phyloP scores from a whole-genome alignment of 2,113 vertebrate genomes.

The Polypterus bichir region DNA sequence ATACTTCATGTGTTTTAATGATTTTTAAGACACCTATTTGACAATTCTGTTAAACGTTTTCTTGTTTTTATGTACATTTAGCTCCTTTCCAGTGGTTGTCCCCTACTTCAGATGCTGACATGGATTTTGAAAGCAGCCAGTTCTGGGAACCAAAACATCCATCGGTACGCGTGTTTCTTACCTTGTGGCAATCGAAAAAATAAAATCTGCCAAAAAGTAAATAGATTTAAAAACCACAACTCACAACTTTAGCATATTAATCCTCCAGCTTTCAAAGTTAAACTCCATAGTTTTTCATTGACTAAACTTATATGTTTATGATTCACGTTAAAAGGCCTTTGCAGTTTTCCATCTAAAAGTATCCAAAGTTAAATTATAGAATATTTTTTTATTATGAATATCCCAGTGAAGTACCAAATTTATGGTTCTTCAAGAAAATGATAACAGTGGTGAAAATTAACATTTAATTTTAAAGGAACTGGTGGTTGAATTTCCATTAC shows the following conservation, averaged over 20 bases:
- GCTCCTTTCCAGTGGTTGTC: neutral
- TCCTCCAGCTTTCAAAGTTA: neutral
- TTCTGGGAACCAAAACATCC: constrained; percentile 29
- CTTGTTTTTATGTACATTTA: neutral
- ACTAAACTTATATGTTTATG: neutral
- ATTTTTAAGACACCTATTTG: neutral
- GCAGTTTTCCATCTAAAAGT: no score
- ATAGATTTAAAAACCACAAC: no score
- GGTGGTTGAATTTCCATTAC: no score
- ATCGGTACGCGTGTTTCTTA: neutral
- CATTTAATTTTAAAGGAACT: no score
- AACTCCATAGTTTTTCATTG: neutral
- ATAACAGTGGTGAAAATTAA: no score
- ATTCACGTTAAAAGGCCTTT: neutral
- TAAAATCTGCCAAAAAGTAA: no score
- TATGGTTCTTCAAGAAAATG: no score
- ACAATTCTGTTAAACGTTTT: neutral
- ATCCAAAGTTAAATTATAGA: no score
- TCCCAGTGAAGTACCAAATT: no score
- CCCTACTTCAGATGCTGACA: constrained; percentile 1
- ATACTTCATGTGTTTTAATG: neutral
- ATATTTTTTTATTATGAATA: no score
- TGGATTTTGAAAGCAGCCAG: constrained; percentile 14
- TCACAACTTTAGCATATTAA: no score
- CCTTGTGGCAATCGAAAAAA: neutral